Evolutionary conservation across 2,797 vertebrate species (phyloP).

Genomic region (Pangasius krempfi): DNA sequence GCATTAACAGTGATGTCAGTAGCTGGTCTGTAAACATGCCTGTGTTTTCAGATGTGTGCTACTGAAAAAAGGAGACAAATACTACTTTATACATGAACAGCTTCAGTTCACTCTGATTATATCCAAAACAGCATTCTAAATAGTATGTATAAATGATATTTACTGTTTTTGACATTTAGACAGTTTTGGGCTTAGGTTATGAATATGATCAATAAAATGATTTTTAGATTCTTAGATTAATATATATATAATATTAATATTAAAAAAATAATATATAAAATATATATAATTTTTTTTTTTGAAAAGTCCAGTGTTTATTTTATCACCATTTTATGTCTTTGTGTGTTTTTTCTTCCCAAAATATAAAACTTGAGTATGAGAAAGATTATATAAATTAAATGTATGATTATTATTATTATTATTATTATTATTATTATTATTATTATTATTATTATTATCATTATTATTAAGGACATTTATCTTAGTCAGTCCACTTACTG

Average conservation of each 20-base stretch:
- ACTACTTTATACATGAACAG: background rate
- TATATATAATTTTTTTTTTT: background rate
- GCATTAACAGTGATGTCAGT: background rate
- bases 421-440: background rate
- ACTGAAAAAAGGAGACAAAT: background rate
- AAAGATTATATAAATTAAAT: background rate
- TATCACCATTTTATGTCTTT: background rate
- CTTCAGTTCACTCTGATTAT: background rate
- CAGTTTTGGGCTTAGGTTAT: background rate
- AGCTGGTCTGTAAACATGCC: background rate
- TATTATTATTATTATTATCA: background rate
- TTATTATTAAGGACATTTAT: background rate
- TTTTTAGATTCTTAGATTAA: background rate
- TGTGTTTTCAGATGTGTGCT: background rate
- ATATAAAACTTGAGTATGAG: background rate
- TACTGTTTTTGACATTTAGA: background rate
- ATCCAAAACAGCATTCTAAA: background rate
- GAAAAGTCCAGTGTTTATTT: background rate
- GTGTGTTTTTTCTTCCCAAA: background rate
- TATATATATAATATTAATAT: background rate
- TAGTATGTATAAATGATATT: background rate
- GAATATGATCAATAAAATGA: background rate
- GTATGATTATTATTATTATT: no score
- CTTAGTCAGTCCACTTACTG: background rate
- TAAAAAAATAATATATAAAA: no score